A percentile compares a stretch with the other conserved stretches of the same genome.
Conservation (phyloP, 2,797 vertebrate species). For the Crocidura indochinensis region DNA sequence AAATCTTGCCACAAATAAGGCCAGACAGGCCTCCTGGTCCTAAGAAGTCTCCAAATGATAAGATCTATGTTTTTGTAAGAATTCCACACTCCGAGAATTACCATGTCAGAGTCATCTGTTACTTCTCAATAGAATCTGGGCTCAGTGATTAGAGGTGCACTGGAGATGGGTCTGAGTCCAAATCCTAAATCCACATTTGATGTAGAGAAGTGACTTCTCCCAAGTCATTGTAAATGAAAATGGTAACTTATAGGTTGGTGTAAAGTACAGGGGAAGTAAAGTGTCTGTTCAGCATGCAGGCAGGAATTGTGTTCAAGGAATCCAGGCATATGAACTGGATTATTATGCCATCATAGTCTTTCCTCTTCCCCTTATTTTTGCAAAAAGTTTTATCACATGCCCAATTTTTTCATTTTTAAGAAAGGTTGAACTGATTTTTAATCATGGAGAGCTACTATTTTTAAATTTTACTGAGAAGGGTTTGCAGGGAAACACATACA, state of each 20-base stretch:
- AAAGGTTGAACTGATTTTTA: constrained; percentile 60
- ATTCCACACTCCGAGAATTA: not conserved
- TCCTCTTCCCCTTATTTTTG: no score
- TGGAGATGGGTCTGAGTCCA: not conserved
- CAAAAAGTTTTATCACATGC: constrained; percentile 40
- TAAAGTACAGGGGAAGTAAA: no score
- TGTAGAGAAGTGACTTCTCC: not conserved
- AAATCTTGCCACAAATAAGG: no score
- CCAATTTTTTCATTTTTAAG: constrained; percentile 74
- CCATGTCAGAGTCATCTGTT: not conserved
- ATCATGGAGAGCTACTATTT: constrained; percentile 68
- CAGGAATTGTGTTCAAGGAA: not conserved
- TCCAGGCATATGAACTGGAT: no score
- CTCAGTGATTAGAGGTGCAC: not conserved
- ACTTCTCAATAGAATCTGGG: not conserved
- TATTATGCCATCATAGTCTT: no score
- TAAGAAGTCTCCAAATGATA: constrained; percentile 44
- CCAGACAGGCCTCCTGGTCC: not conserved
- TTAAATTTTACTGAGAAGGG: constrained; percentile 67
- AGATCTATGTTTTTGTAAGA: not conserved
- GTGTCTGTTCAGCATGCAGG: not conserved
- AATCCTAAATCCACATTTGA: not conserved
- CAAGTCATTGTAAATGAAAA: not conserved
- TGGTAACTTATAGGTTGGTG: no score
- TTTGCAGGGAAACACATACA: constrained; percentile 66